Conservation (phyloP, 2,888 invertebrate species). For the Drosophila suboccidentalis region DNA sequence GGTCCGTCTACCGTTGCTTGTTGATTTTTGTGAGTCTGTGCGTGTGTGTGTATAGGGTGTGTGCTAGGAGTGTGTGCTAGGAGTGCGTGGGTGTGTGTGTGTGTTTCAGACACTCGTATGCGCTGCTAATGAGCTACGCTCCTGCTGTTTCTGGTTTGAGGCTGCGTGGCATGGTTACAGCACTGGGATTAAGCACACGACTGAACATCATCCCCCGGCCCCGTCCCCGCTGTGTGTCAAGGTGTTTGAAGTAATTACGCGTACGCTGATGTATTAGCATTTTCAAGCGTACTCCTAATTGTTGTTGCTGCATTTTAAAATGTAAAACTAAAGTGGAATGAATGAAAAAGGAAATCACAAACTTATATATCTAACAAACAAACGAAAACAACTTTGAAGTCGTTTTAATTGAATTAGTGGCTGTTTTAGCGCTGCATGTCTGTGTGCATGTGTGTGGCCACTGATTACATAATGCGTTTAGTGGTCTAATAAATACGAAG, state of each 20-base stretch:
- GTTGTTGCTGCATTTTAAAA: constrained; percentile 53
- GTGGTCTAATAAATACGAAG: constrained; percentile 22
- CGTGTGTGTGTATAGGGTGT: constrained; percentile 19
- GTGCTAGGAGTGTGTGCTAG: constrained; percentile 17
- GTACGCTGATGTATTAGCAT: constrained; percentile 76
- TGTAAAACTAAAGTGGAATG: constrained; percentile 13
- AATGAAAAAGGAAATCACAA: constrained; percentile 19
- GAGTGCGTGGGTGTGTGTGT: constrained; percentile 24
- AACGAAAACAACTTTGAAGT: constrained; percentile 50
- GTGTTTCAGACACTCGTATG: constrained; percentile 41
- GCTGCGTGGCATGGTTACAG: constrained; percentile 44
- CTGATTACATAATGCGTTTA: constrained; percentile 37
- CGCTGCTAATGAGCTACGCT: constrained; percentile 68
- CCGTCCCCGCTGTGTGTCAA: constrained; percentile 45
- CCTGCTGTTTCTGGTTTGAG: constrained; percentile 49
- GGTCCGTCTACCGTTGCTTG: constrained; percentile 44
- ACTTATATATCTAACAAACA: constrained; percentile 2
- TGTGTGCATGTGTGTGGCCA: constrained; percentile 7
- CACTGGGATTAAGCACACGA: constrained; percentile 59
- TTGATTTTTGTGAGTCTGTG: constrained; percentile 37
- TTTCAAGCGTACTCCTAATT: constrained; percentile 73
- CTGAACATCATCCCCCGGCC: constrained; percentile 22
- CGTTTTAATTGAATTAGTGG: constrained; percentile 69
- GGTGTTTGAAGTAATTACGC: constrained; percentile 80
- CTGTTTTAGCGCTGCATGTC: constrained; percentile 30